A percentile compares a stretch with the other conserved stretches of the same genome.
Evolutionary conservation across 1,140 invertebrate species (phyloP).

Genomic region (Sweltsa coloradensis): DNA sequence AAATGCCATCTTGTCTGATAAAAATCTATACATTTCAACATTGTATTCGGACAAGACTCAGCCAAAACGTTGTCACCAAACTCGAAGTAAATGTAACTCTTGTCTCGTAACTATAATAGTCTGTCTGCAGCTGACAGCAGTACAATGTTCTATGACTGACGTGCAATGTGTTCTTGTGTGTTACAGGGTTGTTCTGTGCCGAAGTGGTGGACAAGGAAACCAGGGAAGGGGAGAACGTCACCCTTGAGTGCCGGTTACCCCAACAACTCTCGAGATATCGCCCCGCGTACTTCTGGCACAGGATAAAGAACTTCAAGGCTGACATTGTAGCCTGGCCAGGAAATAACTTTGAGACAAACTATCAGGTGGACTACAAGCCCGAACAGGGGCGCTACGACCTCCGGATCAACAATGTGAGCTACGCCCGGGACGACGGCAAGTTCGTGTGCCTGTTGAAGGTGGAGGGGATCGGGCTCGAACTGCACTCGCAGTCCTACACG

Average conservation of each 20-base stretch:
- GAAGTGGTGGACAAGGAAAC: conserved; percentile 53
- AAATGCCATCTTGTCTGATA: too few species aligned
- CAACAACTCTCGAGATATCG: conserved; percentile 40
- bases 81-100: too few species aligned
- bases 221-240: conserved; percentile 61
- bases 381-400: conserved; percentile 73
- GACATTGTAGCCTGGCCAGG: conserved; percentile 68
- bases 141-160: too few species aligned
- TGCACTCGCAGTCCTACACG: conserved; percentile 69
- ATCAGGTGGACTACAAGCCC: conserved; percentile 64
- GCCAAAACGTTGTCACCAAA: too few species aligned
- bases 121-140: too few species aligned
- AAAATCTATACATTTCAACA: too few species aligned
- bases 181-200: too few species aligned
- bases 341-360: conserved; percentile 58
- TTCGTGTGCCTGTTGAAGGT: conserved; percentile 85
- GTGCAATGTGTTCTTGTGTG: too few species aligned
- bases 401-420: conserved; percentile 71
- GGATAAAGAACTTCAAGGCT: conserved; percentile 51
- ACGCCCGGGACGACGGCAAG: conserved; percentile 79
- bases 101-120: too few species aligned
- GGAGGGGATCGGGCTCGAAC: conserved; percentile 63
- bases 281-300: conserved; percentile 59
- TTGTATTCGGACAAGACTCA: too few species aligned
- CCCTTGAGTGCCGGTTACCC: conserved; percentile 63